Conservation (phyloP, 2,888 invertebrate genomes). For the Amphipyra berbera region DNA sequence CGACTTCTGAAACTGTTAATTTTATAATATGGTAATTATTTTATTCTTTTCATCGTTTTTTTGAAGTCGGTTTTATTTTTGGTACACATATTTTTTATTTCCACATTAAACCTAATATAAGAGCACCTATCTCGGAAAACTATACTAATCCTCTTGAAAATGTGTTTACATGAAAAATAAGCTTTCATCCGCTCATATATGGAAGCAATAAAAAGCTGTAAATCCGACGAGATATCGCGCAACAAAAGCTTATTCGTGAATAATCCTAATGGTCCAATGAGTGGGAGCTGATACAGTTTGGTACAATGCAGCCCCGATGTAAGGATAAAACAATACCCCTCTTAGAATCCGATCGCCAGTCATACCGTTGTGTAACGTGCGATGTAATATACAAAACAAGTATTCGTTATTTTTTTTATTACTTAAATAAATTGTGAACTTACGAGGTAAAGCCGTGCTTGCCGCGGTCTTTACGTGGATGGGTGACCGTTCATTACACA, state of each 20-base stretch:
- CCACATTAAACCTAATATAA: too few species aligned
- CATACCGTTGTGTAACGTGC: constrained; percentile 18
- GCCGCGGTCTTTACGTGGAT: too few species aligned
- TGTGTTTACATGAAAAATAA: neutral
- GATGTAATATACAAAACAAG: neutral
- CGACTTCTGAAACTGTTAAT: too few species aligned
- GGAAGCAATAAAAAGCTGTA: constrained; percentile 14
- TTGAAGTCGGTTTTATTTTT: too few species aligned
- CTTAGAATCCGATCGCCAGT: constrained; percentile 2
- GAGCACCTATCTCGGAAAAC: too few species aligned
- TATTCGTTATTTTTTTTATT: too few species aligned
- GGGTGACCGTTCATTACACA: too few species aligned
- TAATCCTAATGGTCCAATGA: constrained; percentile 41
- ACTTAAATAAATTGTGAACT: too few species aligned
- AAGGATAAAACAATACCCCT: constrained; percentile 15
- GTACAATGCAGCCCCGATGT: constrained; percentile 40
- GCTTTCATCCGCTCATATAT: constrained; percentile 3
- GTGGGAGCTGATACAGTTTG: constrained; percentile 19
- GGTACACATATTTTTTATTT: too few species aligned
- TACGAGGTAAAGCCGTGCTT: too few species aligned
- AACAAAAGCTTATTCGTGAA: constrained; percentile 17
- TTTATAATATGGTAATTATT: too few species aligned
- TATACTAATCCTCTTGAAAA: constrained; percentile 1
- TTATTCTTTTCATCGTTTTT: too few species aligned
- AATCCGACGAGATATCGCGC: constrained; percentile 5